Evolutionary conservation across 2,113 vertebrate species (phyloP), one percentile per base, ranked within the genome.

Genomic region (Larimichthys polyactis): DNA sequence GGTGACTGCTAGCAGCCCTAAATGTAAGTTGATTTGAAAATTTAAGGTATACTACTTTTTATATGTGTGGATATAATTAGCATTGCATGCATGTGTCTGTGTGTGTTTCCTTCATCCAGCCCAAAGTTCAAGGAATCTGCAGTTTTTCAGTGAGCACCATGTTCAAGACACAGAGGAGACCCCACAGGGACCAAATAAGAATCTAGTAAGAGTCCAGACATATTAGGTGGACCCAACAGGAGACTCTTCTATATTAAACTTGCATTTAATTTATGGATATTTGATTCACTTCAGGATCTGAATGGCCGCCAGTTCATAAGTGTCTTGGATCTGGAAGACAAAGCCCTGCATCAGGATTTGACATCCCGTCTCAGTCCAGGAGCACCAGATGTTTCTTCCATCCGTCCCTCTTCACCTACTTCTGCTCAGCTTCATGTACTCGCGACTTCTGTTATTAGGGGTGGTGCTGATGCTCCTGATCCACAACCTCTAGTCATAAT

Each of bases 271-370:
- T 20, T 29, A 40, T 20, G 1, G 1, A 6, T 59, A 24, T 44
- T 73, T 22, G 19, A 40, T 55, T 11, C 4, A 27, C 8, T 8
- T 73, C 75, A 95, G 93, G 58, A 84, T 79, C 74, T 93, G 84
- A 52, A 44, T 65, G 89, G 93, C 24, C 92, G 14, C 22, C 91
- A 92, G 36, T 97, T 96, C 73, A 86, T 98, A 79, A 95, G 93
- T 78, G 96, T 98, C 65, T 85, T 87, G 54, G 97, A 98, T 89
- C 94, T 97, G 72, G 96, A 97, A 86, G 95, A 91, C 40, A 63
- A 36, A 55, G 87, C 90, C 15, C 77, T 94, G 12, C 88, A 94
- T 20, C 89, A 90, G 12, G 88, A 94, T 68, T 83, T 96, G 44
- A 89, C 94, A 0, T 63, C 68, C 4, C 11, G 32, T 70, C 69